Evolutionary conservation across 1,140 invertebrate genomes (phyloP).

Genomic region (Magallana angulata): DNA sequence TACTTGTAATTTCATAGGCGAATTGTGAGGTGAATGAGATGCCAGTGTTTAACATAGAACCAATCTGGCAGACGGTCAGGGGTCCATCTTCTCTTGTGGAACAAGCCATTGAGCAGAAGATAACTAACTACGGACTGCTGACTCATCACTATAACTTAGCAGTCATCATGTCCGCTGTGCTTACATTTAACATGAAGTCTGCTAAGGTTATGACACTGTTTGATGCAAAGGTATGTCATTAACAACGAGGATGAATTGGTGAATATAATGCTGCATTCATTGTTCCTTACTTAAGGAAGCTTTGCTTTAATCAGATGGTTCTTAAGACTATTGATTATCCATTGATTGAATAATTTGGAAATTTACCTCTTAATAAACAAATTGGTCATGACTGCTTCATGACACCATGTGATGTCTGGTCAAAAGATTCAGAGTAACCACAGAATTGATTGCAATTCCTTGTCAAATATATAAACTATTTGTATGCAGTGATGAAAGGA

Average conservation of each 20-base stretch:
- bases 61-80: constrained; percentile 78
- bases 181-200: constrained; percentile 88
- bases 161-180: constrained; percentile 88
- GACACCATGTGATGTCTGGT: too few species aligned
- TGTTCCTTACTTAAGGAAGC: too few species aligned
- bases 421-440: too few species aligned
- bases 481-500: too few species aligned
- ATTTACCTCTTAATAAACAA: too few species aligned
- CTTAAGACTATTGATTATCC: too few species aligned
- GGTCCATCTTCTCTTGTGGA: constrained; percentile 83
- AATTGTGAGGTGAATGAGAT: constrained; percentile 77
- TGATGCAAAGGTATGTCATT: constrained; percentile 83
- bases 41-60: constrained; percentile 77
- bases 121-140: constrained; percentile 87
- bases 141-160: constrained; percentile 89
- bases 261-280: too few species aligned
- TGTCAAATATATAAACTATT: too few species aligned
- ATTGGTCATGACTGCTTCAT: too few species aligned
- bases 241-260: background rate
- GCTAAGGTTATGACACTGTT: constrained; percentile 88
- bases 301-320: too few species aligned
- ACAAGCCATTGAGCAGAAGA: constrained; percentile 87
- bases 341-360: too few species aligned
- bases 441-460: too few species aligned
- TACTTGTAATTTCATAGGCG: constrained; percentile 66